A percentile compares a stretch with the other conserved stretches of the same genome.
phyloP scores from a whole-genome alignment of 1,140 invertebrate genomes.

The Drosophila teissieri region DNA sequence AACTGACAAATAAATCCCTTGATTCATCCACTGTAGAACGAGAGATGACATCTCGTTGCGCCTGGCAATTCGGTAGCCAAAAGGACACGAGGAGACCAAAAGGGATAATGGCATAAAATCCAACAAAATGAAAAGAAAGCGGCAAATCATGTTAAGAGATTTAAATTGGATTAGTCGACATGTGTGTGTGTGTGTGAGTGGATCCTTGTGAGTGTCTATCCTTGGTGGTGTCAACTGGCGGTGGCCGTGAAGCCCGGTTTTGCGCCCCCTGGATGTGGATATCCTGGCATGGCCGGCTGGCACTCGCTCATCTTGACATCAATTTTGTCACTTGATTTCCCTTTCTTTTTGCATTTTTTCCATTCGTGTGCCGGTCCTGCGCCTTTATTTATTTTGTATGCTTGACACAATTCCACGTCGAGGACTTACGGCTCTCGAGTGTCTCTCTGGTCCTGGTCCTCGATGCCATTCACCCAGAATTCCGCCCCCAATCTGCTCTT shows the following conservation, averaged over 20 bases:
- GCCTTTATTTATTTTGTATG: constrained; percentile 71
- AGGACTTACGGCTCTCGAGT: constrained; percentile 69
- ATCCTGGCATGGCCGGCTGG: constrained; percentile 24
- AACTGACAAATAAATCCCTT: neutral
- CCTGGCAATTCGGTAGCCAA: constrained; percentile 60
- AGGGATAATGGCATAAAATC: constrained; percentile 80
- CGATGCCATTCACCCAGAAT: constrained; percentile 62
- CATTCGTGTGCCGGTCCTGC: constrained; percentile 4
- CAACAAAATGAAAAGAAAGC: constrained; percentile 81
- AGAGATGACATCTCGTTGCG: constrained; percentile 30
- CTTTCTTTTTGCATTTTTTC: constrained; percentile 37
- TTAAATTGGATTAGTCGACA: constrained; percentile 80
- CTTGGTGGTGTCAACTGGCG: constrained; percentile 39
- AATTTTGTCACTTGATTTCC: constrained; percentile 74
- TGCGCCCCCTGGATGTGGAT: constrained; percentile 17
- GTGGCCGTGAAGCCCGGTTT: constrained; percentile 57
- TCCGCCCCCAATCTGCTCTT: constrained; percentile 60
- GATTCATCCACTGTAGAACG: constrained; percentile 9
- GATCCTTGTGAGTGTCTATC: constrained; percentile 6
- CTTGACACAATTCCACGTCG: constrained; percentile 74
- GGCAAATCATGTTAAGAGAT: constrained; percentile 83
- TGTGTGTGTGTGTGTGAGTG: constrained; percentile 40
- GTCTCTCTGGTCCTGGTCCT: constrained; percentile 52
- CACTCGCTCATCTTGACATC: constrained; percentile 73
- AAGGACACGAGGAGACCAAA: constrained; percentile 50